Base-by-base conservation (phyloP, 2,797 vertebrate species). In the Clarias fuscus region DNA sequence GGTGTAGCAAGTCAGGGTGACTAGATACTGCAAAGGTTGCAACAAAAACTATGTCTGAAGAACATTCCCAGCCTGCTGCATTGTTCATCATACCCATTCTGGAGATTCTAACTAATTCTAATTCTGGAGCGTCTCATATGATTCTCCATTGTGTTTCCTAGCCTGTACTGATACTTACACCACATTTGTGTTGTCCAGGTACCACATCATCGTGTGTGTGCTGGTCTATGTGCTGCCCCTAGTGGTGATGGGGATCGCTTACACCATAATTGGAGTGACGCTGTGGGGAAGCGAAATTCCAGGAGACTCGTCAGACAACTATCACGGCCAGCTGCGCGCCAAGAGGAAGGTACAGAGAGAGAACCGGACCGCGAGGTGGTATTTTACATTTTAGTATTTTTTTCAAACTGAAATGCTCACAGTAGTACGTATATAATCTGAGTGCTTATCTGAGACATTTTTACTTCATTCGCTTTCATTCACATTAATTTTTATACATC, bases 231-330 rank as follows among this genome's bases (percentile, higher is more conserved):
- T 95, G 86, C 96, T 97, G 84, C 97, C 97, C 17, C 88, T 97
- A 86, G 93, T 97, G 89, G 89, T 97, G 86, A 97, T 97, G 96
- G 96, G 93, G 2, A 92, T 96, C 90, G 96, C 96, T 67, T 97
- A 97, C 84, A 96, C 96, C 71, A 94, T 97, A 48, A 94, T 97
- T 59, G 96, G 96, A 89, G 90, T 95, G 85, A 97, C 95, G 0
- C 94, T 97, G 37, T 97, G 97, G 97, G 97, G 96, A 89, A 96
- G 95, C 89, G 95, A 95, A 89, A 96, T 97, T 90, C 97, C 97
- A 30, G 97, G 96, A 0, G 96, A 97, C 70, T 96, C 96, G 17
- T 96, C 94, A 40, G 85, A 97, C 89, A 97, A 95, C 84, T 97
- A 97, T 11, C 96, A 95, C 0, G 95, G 96, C 84, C 97, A 97